Conservation (phyloP, 2,888 invertebrate species). For the Eremobia ochroleuca region DNA sequence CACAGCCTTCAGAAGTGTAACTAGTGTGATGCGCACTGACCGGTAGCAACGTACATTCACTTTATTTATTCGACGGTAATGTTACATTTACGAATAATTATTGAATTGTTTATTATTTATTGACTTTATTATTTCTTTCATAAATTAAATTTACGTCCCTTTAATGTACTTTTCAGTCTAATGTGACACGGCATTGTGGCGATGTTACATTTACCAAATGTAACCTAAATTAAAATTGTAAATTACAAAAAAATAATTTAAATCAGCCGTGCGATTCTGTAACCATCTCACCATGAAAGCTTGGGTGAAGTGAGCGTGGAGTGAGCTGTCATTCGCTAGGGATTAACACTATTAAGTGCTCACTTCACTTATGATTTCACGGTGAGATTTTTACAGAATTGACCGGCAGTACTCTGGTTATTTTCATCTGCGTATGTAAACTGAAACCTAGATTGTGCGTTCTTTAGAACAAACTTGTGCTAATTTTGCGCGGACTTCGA, state of each 20-base stretch:
- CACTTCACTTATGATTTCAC: too few species aligned
- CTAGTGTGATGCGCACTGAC: conserved; percentile 65
- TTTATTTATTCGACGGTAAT: conserved; percentile 49
- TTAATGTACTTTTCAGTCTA: conserved; percentile 66
- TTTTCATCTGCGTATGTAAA: conserved; percentile 39
- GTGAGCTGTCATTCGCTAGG: too few species aligned
- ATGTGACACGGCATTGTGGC: conserved; percentile 63
- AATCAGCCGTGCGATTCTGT: too few species aligned
- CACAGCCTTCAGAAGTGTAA: conserved; percentile 68
- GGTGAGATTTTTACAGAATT: too few species aligned
- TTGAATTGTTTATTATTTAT: conserved; percentile 56
- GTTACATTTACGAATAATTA: conserved; percentile 65
- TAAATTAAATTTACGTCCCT: conserved; percentile 67
- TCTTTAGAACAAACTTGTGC: conserved; percentile 63
- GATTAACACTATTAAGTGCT: too few species aligned
- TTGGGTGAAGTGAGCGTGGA: too few species aligned
- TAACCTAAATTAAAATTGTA: conserved; percentile 32
- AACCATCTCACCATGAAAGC: too few species aligned
- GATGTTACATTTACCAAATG: conserved; percentile 47
- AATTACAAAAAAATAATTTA: conserved; percentile 29
- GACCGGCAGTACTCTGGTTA: conserved; percentile 56
- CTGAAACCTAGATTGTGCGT: conserved; percentile 64
- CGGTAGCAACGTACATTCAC: conserved; percentile 44
- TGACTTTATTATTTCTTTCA: conserved; percentile 61
- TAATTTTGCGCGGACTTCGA: conserved; percentile 58